Percentiles rank a stretch among this genome's conserved stretches.
Evolutionary conservation across 1,140 invertebrate genomes (phyloP).

Genomic region (Drosophila sp.): DNA sequence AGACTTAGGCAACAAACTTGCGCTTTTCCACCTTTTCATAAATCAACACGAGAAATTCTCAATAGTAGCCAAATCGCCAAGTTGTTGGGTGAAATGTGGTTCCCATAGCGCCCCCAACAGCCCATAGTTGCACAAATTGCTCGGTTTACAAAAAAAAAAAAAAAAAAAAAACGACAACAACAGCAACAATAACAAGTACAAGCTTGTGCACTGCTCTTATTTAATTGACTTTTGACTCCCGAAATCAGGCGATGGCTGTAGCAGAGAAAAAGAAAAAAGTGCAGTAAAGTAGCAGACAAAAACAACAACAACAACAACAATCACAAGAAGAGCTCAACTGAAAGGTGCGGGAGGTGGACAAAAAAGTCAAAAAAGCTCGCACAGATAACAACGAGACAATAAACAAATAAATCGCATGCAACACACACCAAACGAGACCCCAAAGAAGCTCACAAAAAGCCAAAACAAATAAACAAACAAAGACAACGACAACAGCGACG

Average conservation of each 20-base stretch:
- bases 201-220: slow-evolving; percentile 82
- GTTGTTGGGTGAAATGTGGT: slow-evolving; percentile 69
- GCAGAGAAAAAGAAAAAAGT: slow-evolving; percentile 32
- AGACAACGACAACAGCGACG: slow-evolving; percentile 40
- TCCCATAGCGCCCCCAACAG: slow-evolving; percentile 70
- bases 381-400: slow-evolving; percentile 80
- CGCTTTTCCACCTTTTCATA: slow-evolving; percentile 60
- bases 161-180: slow-evolving; percentile 35
- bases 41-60: slow-evolving; percentile 62
- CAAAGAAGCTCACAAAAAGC: slow-evolving; percentile 61
- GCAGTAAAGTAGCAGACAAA: slow-evolving; percentile 12
- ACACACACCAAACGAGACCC: slow-evolving; percentile 41
- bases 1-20: slow-evolving; percentile 47
- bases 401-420: slow-evolving; percentile 80
- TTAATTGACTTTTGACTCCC: slow-evolving; percentile 84
- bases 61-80: slow-evolving; percentile 35
- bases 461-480: slow-evolving; percentile 59
- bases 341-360: background rate
- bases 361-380: slow-evolving; percentile 45
- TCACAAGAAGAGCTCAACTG: slow-evolving; percentile 10
- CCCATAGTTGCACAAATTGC: slow-evolving; percentile 74
- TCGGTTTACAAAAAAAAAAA: slow-evolving; percentile 61
- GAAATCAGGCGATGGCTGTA: slow-evolving; percentile 56
- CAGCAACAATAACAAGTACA: slow-evolving; percentile 72
- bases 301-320: slow-evolving; percentile 43